Evolutionary conservation across 2,888 invertebrate genomes (phyloP).

Genomic region (Rhingia campestris): DNA sequence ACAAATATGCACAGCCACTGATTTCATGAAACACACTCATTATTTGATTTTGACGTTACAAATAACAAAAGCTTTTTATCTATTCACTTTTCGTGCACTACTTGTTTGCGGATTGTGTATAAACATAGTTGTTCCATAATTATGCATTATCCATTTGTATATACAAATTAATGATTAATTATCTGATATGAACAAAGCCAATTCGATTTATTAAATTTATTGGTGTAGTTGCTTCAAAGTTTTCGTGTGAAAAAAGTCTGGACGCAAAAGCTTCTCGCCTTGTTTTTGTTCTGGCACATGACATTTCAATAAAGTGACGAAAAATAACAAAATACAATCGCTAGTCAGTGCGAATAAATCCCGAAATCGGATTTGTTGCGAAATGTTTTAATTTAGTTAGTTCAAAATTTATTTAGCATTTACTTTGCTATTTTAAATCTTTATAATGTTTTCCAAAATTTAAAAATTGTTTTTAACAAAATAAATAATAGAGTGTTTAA

Average conservation of each 20-base stretch:
- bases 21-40: not conserved
- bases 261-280: not conserved
- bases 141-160: conserved; percentile 6
- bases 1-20: too few species aligned
- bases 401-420: too few species aligned
- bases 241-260: not conserved
- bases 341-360: conserved; percentile 13
- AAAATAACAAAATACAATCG: not conserved
- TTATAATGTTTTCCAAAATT: too few species aligned
- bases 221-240: too few species aligned
- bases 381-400: conserved; percentile 42
- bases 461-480: too few species aligned
- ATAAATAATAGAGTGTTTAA: too few species aligned
- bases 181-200: not conserved
- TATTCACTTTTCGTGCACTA: not conserved
- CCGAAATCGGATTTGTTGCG: conserved; percentile 24
- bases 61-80: conserved; percentile 8
- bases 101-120: conserved; percentile 12
- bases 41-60: not conserved
- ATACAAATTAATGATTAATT: conserved; percentile 4
- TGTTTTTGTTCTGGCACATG: conserved; percentile 31
- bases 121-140: conserved; percentile 31
- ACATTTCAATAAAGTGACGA: not conserved
- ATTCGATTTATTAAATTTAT: too few species aligned
- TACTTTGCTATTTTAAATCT: too few species aligned